These are phyloP conservation scores for Babylonia areolata DNA, from an alignment of 1,140 invertebrate species.

Conservation along the genomic window DNA sequence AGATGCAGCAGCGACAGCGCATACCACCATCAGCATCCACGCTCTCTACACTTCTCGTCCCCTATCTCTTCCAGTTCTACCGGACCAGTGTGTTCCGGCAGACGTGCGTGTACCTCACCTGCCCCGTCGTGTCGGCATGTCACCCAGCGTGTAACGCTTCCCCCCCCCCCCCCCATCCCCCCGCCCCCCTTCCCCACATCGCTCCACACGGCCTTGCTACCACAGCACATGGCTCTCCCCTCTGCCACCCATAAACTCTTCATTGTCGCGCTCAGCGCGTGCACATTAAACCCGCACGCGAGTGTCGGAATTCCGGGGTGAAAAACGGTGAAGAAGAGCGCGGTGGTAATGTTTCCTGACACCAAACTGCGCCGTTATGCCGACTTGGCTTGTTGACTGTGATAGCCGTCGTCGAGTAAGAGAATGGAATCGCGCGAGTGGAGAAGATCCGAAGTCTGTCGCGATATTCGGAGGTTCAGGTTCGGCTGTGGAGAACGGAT, in stretches of 20 bases:
- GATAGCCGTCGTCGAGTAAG: background rate
- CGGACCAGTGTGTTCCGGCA: background rate
- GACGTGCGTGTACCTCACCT: background rate
- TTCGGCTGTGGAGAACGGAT: background rate
- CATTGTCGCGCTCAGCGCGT: slow-evolving; percentile 5
- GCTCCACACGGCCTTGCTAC: background rate
- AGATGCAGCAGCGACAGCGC: too few relatives aligned
- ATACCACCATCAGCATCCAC: too few relatives aligned
- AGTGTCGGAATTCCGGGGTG: background rate
- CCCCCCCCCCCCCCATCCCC: background rate
- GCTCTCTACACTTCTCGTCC: background rate
- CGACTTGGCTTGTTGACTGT: background rate
- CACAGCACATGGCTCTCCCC: background rate
- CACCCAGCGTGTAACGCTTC: background rate
- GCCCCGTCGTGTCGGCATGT: background rate
- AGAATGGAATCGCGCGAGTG: background rate
- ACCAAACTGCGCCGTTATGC: background rate
- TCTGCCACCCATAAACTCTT: background rate
- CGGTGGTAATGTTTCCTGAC: background rate
- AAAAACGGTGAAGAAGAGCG: background rate
- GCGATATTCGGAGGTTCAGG: background rate
- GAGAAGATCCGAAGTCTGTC: too few relatives aligned
- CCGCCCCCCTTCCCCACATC: background rate
- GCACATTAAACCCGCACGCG: slow-evolving; percentile 13
- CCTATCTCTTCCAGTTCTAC: background rate